These are phyloP conservation scores for Hippocampus mohnikei DNA, from an alignment of 2,113 vertebrate species.

Conservation along the genomic window DNA sequence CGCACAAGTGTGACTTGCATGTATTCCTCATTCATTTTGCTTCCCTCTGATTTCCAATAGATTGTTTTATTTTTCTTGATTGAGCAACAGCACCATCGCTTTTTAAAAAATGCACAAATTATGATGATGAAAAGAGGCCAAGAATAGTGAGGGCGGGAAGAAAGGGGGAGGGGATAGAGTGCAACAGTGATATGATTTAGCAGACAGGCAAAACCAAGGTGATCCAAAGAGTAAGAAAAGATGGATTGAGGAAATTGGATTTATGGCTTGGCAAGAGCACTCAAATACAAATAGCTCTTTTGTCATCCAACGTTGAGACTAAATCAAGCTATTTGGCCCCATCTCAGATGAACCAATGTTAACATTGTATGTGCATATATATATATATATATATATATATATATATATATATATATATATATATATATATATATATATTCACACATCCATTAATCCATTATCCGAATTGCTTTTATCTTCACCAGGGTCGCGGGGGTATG, in stretches of 20 bases:
- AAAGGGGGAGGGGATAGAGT: neutral
- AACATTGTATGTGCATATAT: too few relatives aligned
- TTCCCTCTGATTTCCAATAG: conserved; percentile 25
- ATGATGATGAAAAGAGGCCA: conserved; percentile 36
- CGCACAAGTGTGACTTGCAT: conserved; percentile 13
- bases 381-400: too few relatives aligned
- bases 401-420: too few relatives aligned
- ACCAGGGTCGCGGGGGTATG: too few relatives aligned
- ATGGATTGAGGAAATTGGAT: neutral
- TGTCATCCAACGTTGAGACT: neutral
- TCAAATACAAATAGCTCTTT: conserved; percentile 10
- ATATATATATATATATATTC: too few relatives aligned
- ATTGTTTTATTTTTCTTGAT: conserved; percentile 24
- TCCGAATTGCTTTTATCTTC: too few relatives aligned
- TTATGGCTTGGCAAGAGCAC: neutral
- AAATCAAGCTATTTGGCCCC: neutral
- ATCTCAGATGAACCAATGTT: neutral
- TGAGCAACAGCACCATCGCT: conserved; percentile 25
- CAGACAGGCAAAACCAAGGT: conserved; percentile 7
- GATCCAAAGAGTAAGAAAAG: conserved; percentile 27
- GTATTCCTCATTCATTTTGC: conserved; percentile 21
- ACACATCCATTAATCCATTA: too few relatives aligned
- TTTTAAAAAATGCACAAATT: conserved; percentile 39
- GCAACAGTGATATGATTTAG: conserved; percentile 16
- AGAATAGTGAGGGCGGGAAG: neutral